Conservation (phyloP, 1,140 invertebrate species). For the Hylyphantes graminicola region DNA sequence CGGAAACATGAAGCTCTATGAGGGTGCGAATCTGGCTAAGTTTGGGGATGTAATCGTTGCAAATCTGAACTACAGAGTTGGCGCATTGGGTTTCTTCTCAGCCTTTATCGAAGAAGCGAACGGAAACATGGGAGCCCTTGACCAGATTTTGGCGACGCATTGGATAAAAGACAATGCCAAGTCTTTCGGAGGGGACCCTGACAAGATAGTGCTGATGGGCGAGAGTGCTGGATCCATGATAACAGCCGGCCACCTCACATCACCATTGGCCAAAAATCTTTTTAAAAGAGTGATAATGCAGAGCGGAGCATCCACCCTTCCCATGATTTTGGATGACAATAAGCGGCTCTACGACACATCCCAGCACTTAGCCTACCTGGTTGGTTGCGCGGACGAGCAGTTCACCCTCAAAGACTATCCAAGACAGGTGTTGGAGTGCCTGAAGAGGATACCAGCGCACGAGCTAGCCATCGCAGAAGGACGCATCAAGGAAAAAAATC, state of each 20-base stretch:
- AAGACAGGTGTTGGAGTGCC: conserved; percentile 3
- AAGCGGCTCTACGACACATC: neutral
- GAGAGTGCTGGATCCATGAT: conserved; percentile 68
- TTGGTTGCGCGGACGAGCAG: conserved; percentile 30
- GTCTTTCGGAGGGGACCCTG: conserved; percentile 62
- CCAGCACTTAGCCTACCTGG: conserved; percentile 5
- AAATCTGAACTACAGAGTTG: conserved; percentile 78
- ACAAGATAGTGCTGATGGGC: conserved; percentile 71
- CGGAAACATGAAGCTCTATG: conserved; percentile 71
- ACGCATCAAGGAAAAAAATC: neutral
- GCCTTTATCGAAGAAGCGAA: conserved; percentile 71
- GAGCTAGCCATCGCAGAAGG: conserved; percentile 8
- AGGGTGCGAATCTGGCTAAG: conserved; percentile 76
- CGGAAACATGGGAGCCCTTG: conserved; percentile 63
- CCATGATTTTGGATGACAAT: conserved; percentile 16
- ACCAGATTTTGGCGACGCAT: conserved; percentile 62
- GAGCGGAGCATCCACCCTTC: conserved; percentile 38
- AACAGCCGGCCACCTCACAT: conserved; percentile 66
- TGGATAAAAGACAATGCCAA: conserved; percentile 63
- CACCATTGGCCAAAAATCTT: conserved; percentile 62
- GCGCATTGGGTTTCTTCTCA: conserved; percentile 83
- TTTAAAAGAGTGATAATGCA: conserved; percentile 67
- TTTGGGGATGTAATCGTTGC: conserved; percentile 77
- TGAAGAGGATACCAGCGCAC: conserved; percentile 3
- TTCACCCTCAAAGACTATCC: conserved; percentile 20